Evolutionary conservation across 2,113 vertebrate genomes (phyloP).

Genomic region (Periophthalmus modestus): DNA sequence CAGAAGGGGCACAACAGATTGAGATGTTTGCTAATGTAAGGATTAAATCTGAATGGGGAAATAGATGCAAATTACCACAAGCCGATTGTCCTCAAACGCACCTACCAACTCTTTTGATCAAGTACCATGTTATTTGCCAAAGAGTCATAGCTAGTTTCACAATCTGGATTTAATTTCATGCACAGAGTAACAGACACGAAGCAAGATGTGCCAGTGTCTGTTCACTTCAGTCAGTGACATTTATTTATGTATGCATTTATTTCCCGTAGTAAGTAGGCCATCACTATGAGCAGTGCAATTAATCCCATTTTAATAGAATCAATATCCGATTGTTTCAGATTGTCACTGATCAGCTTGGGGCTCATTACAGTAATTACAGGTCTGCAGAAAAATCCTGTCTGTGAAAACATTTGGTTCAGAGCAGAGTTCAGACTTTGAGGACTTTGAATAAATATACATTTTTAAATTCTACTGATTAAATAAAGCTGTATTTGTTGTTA

Average conservation of each 20-base stretch:
- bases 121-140: background rate
- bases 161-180: no score
- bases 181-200: no score
- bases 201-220: background rate
- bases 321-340: background rate
- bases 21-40: slow-evolving; percentile 3
- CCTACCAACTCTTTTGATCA: background rate
- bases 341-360: background rate
- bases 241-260: background rate
- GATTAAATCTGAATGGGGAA: slow-evolving; percentile 3
- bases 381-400: no score
- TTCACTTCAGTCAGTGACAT: background rate
- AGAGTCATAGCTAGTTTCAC: no score
- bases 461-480: no score
- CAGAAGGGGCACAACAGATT: background rate
- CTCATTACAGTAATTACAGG: background rate
- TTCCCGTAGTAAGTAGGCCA: background rate
- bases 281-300: background rate
- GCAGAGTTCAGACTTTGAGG: no score
- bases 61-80: background rate
- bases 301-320: background rate
- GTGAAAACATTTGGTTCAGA: no score
- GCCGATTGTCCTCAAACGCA: slow-evolving; percentile 4
- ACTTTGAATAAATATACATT: no score
- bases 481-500: no score